A percentile compares a stretch with the other conserved stretches of the same genome.
Evolutionary conservation across 2,888 invertebrate species (phyloP).

Genomic region (Pachydiplax longipennis): DNA sequence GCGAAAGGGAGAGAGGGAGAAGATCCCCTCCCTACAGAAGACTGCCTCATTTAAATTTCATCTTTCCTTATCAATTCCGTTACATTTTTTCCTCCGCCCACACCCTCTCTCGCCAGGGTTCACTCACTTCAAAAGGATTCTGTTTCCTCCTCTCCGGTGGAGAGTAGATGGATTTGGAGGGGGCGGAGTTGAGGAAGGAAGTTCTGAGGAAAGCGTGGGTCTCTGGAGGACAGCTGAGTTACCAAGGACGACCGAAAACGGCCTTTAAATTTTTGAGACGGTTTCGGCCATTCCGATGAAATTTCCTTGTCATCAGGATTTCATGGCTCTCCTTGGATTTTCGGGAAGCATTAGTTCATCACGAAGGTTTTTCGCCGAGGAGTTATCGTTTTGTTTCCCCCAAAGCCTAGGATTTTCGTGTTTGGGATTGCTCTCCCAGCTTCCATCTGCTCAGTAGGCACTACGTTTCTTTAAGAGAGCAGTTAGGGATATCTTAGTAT

Average conservation of each 20-base stretch:
- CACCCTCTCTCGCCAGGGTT: not conserved
- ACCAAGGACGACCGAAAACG: not conserved
- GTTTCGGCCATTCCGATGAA: not conserved
- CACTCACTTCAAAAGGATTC: constrained; percentile 1
- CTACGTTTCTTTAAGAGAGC: no score
- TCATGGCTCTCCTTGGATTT: not conserved
- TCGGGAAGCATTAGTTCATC: not conserved
- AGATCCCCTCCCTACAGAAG: not conserved
- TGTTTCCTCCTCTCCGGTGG: not conserved
- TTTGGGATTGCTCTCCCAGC: not conserved
- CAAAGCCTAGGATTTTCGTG: not conserved
- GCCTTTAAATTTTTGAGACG: not conserved
- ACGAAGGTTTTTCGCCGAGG: not conserved
- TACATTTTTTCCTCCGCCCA: constrained; percentile 3
- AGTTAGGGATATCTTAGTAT: no score
- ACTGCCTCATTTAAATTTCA: constrained; percentile 35
- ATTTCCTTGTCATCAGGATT: constrained; percentile 2
- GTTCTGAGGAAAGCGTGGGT: not conserved
- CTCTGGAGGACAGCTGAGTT: not conserved
- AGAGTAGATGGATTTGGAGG: not conserved
- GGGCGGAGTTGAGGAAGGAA: not conserved
- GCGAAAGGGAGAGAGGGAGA: not conserved
- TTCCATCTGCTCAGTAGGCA: not conserved
- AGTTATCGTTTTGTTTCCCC: not conserved
- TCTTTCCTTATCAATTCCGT: constrained; percentile 35